Evolutionary conservation across 2,888 invertebrate genomes (phyloP), one percentile per base, ranked within the genome.

Genomic region (Heliconius sara): DNA sequence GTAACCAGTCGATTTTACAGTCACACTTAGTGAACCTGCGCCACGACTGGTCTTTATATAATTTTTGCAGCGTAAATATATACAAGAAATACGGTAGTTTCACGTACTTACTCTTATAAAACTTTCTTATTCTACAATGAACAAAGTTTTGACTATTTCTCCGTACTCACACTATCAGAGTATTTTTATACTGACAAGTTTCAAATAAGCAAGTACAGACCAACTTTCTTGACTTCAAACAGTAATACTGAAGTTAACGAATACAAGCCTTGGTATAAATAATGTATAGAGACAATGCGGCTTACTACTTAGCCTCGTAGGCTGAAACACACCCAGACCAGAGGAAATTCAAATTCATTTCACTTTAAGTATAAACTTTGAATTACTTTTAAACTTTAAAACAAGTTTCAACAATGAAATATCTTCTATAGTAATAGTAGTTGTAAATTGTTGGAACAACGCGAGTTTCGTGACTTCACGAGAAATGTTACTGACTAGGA

Each of bases 351-450:
- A 75, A 75, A 79, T 79, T 75, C 60, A 79, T 79, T 79, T 63
- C 78, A 75, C 78, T 74, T 70, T 43, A 63, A 75, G 75, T 68
- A 39, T 75, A 63, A 79, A 79, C 78, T 79, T 68, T 68, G 78
- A 79, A 68, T 79, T 75, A 75, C 68, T 75, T 79, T 68, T 43
- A 79, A 70, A 79, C 74, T 79, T 39, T 79, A 22, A 75, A 79
- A 75, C 74, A 79, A 74, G 78, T 74, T 78, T 73, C 67, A 78
- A 74, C 78, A 74, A 43, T 78, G 66, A 78, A 77, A 68, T 73
- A 78, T 78, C 78, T 78, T 68, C 60, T 60, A 60, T 60, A 78
- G 78, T 66, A 78, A 78, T 67, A 74, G 67, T 78, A 43, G 78
- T 74, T 78, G 67, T 78, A 78, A 78, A 73, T 74, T 74, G 74